Percentiles rank a stretch among this genome's conserved stretches.
Conservation (phyloP, 1,140 invertebrate genomes). For the Philaenus spumarius region DNA sequence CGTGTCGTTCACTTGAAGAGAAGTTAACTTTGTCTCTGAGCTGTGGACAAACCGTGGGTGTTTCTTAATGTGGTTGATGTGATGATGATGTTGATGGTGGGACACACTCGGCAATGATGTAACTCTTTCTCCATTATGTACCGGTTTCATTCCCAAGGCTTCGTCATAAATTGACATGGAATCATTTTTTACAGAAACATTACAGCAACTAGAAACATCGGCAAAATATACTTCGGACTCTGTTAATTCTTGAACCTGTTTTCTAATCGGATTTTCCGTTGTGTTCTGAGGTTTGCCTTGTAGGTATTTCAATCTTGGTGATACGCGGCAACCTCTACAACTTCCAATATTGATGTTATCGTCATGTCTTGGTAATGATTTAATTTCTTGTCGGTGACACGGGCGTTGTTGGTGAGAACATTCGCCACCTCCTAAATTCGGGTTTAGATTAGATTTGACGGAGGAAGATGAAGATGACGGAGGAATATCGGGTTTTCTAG, state of each 20-base stretch:
- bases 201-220: constrained; percentile 78
- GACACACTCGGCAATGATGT: too few species aligned
- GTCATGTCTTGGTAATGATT: too few species aligned
- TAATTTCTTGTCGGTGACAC: too few species aligned
- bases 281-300: constrained; percentile 13
- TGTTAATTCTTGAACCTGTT: constrained; percentile 39
- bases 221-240: constrained; percentile 77
- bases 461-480: constrained; percentile 18
- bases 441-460: constrained; percentile 13
- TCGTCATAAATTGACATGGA: constrained; percentile 31
- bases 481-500: background rate
- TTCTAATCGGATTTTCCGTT: constrained; percentile 19
- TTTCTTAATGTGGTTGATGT: constrained; percentile 1
- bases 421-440: background rate
- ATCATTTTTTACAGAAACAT: constrained; percentile 59
- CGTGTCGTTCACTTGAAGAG: too few species aligned
- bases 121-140: background rate
- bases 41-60: constrained; percentile 13
- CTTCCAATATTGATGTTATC: too few species aligned
- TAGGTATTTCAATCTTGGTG: constrained; percentile 20
- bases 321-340: background rate
- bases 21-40: too few species aligned
- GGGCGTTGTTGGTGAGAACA: too few species aligned
- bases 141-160: constrained; percentile 21
- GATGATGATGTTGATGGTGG: too few species aligned